Conservation (phyloP, 2,797 vertebrate species). For the Rhinophrynus dorsalis region DNA sequence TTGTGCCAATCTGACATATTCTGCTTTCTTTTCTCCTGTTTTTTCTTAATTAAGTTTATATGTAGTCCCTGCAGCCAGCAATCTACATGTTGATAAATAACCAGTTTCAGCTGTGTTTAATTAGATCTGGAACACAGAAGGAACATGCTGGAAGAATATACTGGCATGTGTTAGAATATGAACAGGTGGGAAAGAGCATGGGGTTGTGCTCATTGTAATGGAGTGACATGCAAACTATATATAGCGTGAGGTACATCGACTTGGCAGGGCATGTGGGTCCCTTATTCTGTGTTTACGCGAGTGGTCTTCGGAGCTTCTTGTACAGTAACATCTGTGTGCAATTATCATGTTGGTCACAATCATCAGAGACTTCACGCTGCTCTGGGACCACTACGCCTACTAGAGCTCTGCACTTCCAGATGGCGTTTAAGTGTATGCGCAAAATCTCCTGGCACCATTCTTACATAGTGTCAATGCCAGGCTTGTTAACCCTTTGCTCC, state of each 20-base stretch:
- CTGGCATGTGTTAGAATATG: slow-evolving; percentile 7
- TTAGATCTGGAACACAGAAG: slow-evolving; percentile 27
- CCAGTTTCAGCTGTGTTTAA: slow-evolving; percentile 18
- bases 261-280: slow-evolving; percentile 7
- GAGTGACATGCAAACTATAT: background rate
- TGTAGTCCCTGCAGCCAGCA: background rate
- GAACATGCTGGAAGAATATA: slow-evolving; percentile 9
- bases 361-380: slow-evolving; percentile 32
- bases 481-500: slow-evolving; percentile 37
- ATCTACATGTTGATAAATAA: slow-evolving; percentile 21
- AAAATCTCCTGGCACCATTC: slow-evolving; percentile 45
- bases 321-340: slow-evolving; percentile 44
- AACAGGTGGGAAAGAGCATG: slow-evolving; percentile 30
- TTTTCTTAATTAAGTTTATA: slow-evolving; percentile 14
- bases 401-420: slow-evolving; percentile 39
- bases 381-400: slow-evolving; percentile 31
- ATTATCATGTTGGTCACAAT: slow-evolving; percentile 50
- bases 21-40: background rate
- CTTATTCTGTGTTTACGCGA: background rate
- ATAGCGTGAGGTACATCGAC: slow-evolving; percentile 11
- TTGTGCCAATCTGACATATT: background rate
- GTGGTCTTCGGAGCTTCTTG: slow-evolving; percentile 7
- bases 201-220: slow-evolving; percentile 12
- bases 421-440: slow-evolving; percentile 38
- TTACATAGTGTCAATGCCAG: slow-evolving; percentile 37